A percentile compares a stretch with the other conserved stretches of the same genome.
These are phyloP conservation scores for Saxidomus purpurata DNA, from an alignment of 1,140 invertebrate genomes.

Conservation along the genomic window DNA sequence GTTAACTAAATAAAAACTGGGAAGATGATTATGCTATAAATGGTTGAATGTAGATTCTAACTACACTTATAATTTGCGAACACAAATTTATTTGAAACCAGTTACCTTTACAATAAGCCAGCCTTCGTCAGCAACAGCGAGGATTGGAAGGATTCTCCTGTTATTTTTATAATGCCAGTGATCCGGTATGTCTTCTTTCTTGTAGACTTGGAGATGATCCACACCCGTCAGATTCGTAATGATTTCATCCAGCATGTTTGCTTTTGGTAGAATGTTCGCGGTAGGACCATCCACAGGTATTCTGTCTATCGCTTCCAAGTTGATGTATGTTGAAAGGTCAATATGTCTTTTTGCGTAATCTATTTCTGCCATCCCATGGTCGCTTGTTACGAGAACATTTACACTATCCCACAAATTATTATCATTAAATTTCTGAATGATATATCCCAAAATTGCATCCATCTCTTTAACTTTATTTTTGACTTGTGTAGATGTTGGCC, in stretches of 20 bases:
- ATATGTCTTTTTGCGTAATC: slow-evolving; percentile 81
- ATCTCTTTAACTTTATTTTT: slow-evolving; percentile 75
- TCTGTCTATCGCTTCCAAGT: slow-evolving; percentile 6
- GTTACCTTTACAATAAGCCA: slow-evolving; percentile 73
- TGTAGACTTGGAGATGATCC: slow-evolving; percentile 58
- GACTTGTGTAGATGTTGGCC: slow-evolving; percentile 81
- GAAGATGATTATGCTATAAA: no score
- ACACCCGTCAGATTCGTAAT: slow-evolving; percentile 15
- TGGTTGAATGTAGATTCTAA: no score
- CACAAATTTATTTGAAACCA: no score
- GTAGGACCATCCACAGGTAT: slow-evolving; percentile 40
- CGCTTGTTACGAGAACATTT: slow-evolving; percentile 91
- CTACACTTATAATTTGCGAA: no score
- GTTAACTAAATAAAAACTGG: no score
- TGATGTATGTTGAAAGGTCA: slow-evolving; percentile 57
- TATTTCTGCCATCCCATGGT: slow-evolving; percentile 91
- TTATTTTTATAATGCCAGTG: slow-evolving; percentile 89
- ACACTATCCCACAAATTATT: slow-evolving; percentile 87
- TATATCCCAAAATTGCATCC: slow-evolving; percentile 79
- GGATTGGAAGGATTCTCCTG: slow-evolving; percentile 85
- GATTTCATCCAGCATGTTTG: slow-evolving; percentile 65
- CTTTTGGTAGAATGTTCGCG: slow-evolving; percentile 63
- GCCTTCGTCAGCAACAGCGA: slow-evolving; percentile 76
- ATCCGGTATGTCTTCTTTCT: slow-evolving; percentile 83
- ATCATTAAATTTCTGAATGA: slow-evolving; percentile 79